Percentiles rank a stretch among this genome's conserved stretches.
These are phyloP conservation scores for Synergus laeviventris DNA, from an alignment of 2,888 invertebrate genomes.

Conservation along the genomic window DNA sequence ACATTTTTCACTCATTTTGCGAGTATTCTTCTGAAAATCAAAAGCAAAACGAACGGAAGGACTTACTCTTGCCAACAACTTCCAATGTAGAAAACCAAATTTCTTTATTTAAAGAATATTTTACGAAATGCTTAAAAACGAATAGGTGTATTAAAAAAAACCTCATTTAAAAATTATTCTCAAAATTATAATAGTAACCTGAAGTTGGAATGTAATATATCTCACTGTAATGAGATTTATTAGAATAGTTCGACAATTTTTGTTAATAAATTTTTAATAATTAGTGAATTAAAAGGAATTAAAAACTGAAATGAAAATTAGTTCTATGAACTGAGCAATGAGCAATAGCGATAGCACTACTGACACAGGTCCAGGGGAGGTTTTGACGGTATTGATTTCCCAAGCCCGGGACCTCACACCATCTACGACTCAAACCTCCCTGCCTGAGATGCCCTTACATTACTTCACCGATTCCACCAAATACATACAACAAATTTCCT, in stretches of 20 bases:
- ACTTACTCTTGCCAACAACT: constrained; percentile 17
- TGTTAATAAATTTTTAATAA: neutral
- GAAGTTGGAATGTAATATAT: constrained; percentile 5
- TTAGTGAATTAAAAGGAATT: neutral
- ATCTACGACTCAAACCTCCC: constrained; percentile 52
- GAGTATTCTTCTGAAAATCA: constrained; percentile 33
- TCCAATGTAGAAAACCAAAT: constrained; percentile 14
- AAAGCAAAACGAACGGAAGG: constrained; percentile 15
- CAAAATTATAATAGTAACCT: neutral
- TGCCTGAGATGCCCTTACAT: constrained; percentile 52
- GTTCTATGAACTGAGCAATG: constrained; percentile 23
- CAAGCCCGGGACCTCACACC: constrained; percentile 68
- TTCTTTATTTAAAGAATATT: constrained; percentile 18
- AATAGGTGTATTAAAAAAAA: neutral
- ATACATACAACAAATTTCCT: constrained; percentile 15
- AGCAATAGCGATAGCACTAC: constrained; percentile 37
- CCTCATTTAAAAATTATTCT: neutral
- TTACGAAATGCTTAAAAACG: neutral
- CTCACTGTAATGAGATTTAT: neutral
- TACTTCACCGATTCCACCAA: constrained; percentile 20
- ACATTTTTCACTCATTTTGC: constrained; percentile 32
- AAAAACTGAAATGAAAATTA: neutral
- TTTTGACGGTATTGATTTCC: constrained; percentile 72
- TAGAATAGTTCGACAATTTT: neutral
- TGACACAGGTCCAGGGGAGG: constrained; percentile 62